These are phyloP conservation scores for Limnodromus scolopaceus DNA, from an alignment of 2,797 vertebrate species.

Conservation along the genomic window DNA sequence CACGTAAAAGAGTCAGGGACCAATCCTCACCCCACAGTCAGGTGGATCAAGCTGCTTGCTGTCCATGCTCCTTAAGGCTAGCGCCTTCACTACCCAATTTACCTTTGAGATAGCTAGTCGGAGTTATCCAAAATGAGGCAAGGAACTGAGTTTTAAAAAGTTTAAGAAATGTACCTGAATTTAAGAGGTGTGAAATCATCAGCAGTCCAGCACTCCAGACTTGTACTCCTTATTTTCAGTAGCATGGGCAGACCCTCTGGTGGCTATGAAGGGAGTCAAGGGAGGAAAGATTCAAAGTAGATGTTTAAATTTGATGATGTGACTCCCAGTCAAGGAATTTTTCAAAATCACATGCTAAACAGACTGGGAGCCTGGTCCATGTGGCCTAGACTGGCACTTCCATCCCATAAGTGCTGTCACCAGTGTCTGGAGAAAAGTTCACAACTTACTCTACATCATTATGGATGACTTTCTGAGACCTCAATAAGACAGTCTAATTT, in stretches of 20 bases:
- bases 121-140: neutral
- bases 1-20: neutral
- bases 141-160: neutral
- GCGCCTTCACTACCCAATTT: neutral
- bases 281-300: neutral
- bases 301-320: neutral
- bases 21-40: fast-evolving
- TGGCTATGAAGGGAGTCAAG: neutral
- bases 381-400: neutral
- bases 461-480: neutral
- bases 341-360: neutral
- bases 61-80: neutral
- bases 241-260: neutral
- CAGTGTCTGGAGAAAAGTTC: neutral
- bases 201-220: neutral
- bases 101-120: neutral
- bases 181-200: neutral
- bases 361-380: neutral
- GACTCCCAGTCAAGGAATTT: neutral
- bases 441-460: neutral
- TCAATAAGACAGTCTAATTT: neutral
- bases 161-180: neutral
- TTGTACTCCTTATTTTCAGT: neutral
- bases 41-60: neutral
- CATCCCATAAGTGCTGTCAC: neutral